phyloP scores from a whole-genome alignment of 2,113 vertebrate genomes.

The Euleptes europaea region DNA sequence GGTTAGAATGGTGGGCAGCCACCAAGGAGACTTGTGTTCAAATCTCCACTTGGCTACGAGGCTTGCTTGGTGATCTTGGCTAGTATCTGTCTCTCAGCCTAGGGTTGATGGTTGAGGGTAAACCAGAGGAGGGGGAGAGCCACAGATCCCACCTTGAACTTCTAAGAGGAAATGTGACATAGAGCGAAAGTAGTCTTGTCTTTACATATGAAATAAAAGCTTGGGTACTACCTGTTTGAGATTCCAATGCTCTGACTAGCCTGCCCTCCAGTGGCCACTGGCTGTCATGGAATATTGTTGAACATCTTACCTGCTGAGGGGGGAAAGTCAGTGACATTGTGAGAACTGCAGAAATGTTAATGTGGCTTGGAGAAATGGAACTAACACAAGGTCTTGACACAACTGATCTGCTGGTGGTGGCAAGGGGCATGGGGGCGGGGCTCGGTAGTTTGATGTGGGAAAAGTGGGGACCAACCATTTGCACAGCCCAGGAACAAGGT shows the following conservation, averaged over 20 bases:
- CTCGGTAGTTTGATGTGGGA: background rate
- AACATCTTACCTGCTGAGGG: background rate
- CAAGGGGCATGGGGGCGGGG: background rate
- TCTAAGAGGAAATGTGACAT: no score
- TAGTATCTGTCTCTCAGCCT: no score
- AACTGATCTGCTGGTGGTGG: background rate
- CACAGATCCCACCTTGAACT: no score
- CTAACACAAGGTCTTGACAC: background rate
- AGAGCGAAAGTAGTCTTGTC: no score
- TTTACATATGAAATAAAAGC: no score
- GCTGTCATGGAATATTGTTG: background rate
- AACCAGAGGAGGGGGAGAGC: no score
- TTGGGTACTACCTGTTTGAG: no score
- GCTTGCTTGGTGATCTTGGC: no score
- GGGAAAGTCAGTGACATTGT: background rate
- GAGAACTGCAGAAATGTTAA: background rate
- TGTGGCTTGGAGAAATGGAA: background rate
- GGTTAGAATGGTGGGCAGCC: no score
- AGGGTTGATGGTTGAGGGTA: no score
- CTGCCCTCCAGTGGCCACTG: background rate
- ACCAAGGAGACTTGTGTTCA: no score
- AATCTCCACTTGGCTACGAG: no score
- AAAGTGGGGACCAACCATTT: background rate
- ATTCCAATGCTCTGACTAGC: background rate
- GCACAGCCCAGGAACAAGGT: background rate